These are phyloP conservation scores for Python bivittatus DNA, from an alignment of 2,113 vertebrate species.

Conservation along the genomic window DNA sequence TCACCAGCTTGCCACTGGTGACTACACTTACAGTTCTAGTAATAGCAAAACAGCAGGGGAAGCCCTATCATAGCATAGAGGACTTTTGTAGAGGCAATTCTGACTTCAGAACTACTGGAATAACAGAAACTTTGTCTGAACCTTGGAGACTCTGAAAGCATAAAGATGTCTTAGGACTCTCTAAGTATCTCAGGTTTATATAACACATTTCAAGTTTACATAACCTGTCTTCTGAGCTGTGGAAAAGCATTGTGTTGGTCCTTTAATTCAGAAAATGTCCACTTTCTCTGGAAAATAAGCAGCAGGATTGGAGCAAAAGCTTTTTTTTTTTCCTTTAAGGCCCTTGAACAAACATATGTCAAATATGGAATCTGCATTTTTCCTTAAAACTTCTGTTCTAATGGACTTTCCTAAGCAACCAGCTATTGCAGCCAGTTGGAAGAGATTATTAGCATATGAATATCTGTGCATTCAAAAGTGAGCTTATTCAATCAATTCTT, in stretches of 20 bases:
- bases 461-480: neutral
- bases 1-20: neutral
- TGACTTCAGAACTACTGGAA: neutral
- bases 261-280: neutral
- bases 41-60: neutral
- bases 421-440: neutral
- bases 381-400: neutral
- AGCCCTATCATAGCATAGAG: neutral
- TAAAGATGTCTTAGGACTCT: neutral
- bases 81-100: neutral
- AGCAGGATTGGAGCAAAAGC: neutral
- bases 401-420: neutral
- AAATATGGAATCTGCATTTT: neutral
- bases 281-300: neutral
- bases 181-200: neutral
- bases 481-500: neutral
- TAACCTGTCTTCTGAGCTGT: neutral
- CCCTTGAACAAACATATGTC: neutral
- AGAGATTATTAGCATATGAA: neutral
- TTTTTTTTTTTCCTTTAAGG: neutral
- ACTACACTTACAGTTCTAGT: neutral
- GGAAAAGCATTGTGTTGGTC: neutral
- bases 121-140: neutral
- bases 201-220: neutral
- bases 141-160: neutral